Evolutionary conservation across 2,113 vertebrate species (phyloP), one percentile per base, ranked within the genome.

Genomic region (Melierax canorus): DNA sequence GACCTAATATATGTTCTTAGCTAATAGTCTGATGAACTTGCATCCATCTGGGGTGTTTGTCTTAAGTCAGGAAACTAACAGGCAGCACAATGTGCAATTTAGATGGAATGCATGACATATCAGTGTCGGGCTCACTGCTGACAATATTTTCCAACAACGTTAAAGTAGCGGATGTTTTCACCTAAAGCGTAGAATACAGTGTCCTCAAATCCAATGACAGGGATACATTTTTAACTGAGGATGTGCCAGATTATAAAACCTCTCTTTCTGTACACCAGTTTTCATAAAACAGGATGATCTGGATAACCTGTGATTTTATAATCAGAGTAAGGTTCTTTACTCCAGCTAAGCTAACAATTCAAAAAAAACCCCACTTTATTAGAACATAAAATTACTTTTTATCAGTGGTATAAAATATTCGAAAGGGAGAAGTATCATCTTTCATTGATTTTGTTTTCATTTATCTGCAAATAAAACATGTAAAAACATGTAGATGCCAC

Each of bases 101-200:
- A 67, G 89, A 69, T 78, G 89, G 96, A 95, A 95, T 60, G 48
- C 94, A 92, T 93, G 91, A 96, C 92, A 94, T 88, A 89, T 36
- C 85, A 93, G 69, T 12, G n/a, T 36, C 86, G 56, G 38, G 88
- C 83, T 97, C 66, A 30, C 19, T 62, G 73, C 92, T 91, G 87
- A 89, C 94, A 93, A 17, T 51, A 56, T 93, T 96, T 97, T 90
- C 95, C 97, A 92, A 45, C 86, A 43, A 19, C 6, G 77, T 38
- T 86, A 79, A 94, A 92, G 88, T 15, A 94, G 92, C 90, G 81
- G 97, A 98, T 97, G 97, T 98, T 97, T 97, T 97, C 77, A 94
- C 51, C 93, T 56, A 86, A 88, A 92, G 81, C 80, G 45, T 84
- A 88, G 96, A 97, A 95, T 96, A 78, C 5, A 36, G 51, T 96